A percentile compares a stretch with the other conserved stretches of the same genome.
Evolutionary conservation across 2,113 vertebrate genomes (phyloP).

Genomic region (Microcebus murinus): DNA sequence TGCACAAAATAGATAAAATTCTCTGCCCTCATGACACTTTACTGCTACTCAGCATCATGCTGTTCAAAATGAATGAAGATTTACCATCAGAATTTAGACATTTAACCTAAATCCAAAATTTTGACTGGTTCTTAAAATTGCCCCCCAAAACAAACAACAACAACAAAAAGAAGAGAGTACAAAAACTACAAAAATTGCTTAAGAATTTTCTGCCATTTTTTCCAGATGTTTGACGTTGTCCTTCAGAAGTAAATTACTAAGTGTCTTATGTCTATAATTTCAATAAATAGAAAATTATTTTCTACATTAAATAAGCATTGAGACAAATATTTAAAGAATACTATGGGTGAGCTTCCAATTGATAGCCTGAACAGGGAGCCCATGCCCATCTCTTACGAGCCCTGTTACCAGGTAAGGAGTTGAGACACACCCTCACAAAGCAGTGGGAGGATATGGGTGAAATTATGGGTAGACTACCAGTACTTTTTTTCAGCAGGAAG

Average conservation of each 20-base stretch:
- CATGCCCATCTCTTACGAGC: not conserved
- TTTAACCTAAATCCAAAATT: not conserved
- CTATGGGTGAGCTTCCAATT: not conserved
- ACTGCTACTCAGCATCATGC: not conserved
- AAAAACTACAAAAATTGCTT: not conserved
- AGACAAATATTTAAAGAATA: not conserved
- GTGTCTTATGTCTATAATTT: not conserved
- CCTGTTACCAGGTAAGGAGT: not conserved
- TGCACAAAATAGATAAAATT: not conserved
- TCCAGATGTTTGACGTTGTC: not conserved
- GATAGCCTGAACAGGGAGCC: not conserved
- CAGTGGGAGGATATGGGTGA: not conserved
- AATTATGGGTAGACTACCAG: accelerated
- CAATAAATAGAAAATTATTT: not conserved
- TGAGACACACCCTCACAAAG: not conserved
- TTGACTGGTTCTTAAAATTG: not conserved
- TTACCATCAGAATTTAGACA: not conserved
- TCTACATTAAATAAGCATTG: not conserved
- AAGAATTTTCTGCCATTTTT: not conserved
- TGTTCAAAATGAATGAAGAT: not conserved
- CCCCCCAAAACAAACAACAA: too few relatives aligned
- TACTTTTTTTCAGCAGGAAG: not conserved
- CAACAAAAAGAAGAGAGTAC: not conserved
- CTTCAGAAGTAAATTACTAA: not conserved
- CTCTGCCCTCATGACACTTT: not conserved